Conservation (phyloP, 2,797 vertebrate genomes). For the Ciconia nigra region DNA sequence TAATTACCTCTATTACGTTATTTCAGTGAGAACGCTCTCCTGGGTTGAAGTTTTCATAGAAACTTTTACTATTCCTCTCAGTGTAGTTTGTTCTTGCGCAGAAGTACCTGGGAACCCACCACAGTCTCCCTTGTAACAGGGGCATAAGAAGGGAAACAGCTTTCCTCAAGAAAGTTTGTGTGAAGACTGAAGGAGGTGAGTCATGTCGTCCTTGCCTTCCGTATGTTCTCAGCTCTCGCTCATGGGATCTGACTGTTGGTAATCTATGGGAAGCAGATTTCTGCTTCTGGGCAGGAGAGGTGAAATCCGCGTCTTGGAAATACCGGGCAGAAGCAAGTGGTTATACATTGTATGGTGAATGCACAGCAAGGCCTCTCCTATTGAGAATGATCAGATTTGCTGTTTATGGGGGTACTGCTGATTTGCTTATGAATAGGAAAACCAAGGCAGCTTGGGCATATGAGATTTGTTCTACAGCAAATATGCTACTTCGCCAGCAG, state of each 20-base stretch:
- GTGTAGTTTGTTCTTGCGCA: background rate
- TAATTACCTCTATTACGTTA: background rate
- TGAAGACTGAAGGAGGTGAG: background rate
- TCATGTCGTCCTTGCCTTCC: fast-evolving
- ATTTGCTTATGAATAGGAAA: background rate
- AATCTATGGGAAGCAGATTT: background rate
- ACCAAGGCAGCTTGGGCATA: background rate
- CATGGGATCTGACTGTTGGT: background rate
- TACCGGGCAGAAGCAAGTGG: background rate
- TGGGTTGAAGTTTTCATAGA: background rate
- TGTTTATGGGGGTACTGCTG: background rate
- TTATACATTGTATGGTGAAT: background rate
- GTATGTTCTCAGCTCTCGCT: background rate
- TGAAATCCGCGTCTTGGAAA: background rate
- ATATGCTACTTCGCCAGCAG: background rate
- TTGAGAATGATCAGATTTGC: background rate
- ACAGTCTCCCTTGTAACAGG: background rate
- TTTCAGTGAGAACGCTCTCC: background rate
- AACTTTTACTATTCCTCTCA: background rate
- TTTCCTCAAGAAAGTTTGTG: background rate
- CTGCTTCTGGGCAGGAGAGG: background rate
- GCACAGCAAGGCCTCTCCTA: background rate
- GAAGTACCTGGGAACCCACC: background rate
- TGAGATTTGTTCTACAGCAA: background rate
- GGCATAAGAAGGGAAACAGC: background rate